Base-by-base conservation (phyloP, 2,113 vertebrate genomes). In the Sylvilagus bachmani region DNA sequence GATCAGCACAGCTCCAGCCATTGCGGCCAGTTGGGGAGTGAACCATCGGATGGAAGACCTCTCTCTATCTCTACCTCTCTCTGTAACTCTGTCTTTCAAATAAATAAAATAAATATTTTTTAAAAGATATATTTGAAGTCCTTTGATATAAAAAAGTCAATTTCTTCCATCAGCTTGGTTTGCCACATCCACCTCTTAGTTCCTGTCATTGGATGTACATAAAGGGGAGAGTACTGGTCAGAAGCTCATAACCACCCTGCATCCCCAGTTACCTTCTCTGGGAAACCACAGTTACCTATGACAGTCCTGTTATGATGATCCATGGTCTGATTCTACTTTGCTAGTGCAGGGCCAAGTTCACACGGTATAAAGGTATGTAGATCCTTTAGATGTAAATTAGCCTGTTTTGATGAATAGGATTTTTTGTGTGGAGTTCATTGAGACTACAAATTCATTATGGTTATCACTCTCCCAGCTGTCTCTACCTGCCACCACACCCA, bases 381-480 rank as follows among this genome's bases (percentile, higher is more conserved):
- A 69, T 36, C 22, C 24, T 75, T 66, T 17, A 31, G 22, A 77
- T 81, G 51, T 31, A 74, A 85, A 12, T 49, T 29, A 33, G 16
- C 12, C 36, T 96, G 51, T 91, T 75, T 62, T 11, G 38, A 31
- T 66, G 71, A 74, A 10, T 74, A 21, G 21, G 75, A 66, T 83
- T 92, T 75, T 95, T 77, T 36, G 16, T 95, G 88, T 82, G 55
- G 74, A 73, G 53, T 64, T 5, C 5, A 75, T 71, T 70, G 33
- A 86, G 67, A 90, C 71, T 66, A 69, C 53, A 73, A n/a, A 84
- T 67, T 89, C 36, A 49, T 89, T 91, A 89, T 66, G 25, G 10
- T 70, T 49, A 36, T 83, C 84, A 38, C 31, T 84, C 22, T 53
- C 16, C 78, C 85, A 73, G 22, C 51, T 69, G 36, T 67, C 58